Evolutionary conservation across 2,797 vertebrate genomes (phyloP).

Genomic region (Petrocephalus schoutedeni): DNA sequence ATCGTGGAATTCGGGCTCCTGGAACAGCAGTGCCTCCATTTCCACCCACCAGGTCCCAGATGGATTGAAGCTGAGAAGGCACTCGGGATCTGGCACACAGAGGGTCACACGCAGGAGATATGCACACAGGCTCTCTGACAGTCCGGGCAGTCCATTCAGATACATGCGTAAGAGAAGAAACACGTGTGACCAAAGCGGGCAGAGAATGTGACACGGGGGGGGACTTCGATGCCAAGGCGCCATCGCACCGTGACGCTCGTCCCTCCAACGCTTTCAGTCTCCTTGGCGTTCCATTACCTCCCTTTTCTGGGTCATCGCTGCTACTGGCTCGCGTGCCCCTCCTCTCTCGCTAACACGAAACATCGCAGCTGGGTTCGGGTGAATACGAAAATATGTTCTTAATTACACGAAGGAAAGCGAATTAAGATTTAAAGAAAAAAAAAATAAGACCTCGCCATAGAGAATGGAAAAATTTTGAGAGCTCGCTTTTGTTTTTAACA

Average conservation of each 20-base stretch:
- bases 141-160: neutral
- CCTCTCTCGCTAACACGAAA: neutral
- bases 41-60: neutral
- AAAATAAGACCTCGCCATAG: neutral
- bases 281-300: neutral
- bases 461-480: neutral
- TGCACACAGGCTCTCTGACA: no score
- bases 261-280: neutral
- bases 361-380: neutral
- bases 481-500: neutral
- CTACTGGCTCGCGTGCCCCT: neutral
- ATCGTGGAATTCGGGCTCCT: neutral
- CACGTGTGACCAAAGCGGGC: neutral
- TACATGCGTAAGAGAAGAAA: neutral
- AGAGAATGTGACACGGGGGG: neutral
- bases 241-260: neutral
- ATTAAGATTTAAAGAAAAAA: constrained; percentile 1
- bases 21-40: neutral
- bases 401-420: constrained; percentile 1
- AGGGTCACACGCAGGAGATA: no score
- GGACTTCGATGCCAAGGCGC: neutral
- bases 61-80: neutral
- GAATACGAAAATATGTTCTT: neutral
- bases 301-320: neutral
- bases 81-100: neutral